A percentile compares a stretch with the other conserved stretches of the same genome.
Evolutionary conservation across 1,140 invertebrate genomes (phyloP).

Genomic region (Aleiodes sp.): DNA sequence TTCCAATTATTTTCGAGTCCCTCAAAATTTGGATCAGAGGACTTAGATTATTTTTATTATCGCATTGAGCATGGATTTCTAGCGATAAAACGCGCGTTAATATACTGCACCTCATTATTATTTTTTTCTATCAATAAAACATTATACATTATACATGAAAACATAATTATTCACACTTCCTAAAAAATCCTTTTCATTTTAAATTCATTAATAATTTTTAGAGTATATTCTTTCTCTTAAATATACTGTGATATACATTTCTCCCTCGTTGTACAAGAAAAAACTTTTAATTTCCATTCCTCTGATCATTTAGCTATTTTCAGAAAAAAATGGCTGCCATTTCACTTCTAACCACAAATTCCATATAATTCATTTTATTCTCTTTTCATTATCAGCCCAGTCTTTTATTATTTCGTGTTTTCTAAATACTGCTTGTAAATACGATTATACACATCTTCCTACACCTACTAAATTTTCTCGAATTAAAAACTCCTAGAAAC

Average conservation of each 20-base stretch:
- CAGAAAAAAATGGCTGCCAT: constrained; percentile 34
- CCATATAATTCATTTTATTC: constrained; percentile 26
- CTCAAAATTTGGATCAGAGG: too few relatives aligned
- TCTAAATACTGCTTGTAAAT: constrained; percentile 64
- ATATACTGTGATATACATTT: not conserved
- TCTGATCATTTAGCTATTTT: constrained; percentile 35
- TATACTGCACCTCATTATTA: too few relatives aligned
- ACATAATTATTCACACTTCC: constrained; percentile 27
- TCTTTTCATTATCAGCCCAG: constrained; percentile 44
- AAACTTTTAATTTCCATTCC: constrained; percentile 30
- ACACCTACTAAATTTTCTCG: too few relatives aligned
- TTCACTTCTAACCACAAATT: not conserved
- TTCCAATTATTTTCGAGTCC: constrained; percentile 1
- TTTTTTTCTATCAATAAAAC: not conserved
- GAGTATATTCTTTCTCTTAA: not conserved
- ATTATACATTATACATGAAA: not conserved
- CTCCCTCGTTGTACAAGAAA: constrained; percentile 25
- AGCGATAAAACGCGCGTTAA: too few relatives aligned
- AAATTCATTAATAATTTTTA: constrained; percentile 26
- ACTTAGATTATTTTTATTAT: too few relatives aligned
- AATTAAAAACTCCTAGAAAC: not conserved
- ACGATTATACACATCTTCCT: constrained; percentile 42
- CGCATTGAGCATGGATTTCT: constrained; percentile 4
- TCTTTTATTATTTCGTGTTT: constrained; percentile 59
- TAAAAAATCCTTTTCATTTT: constrained; percentile 6